Base-by-base conservation (phyloP, 2,797 vertebrate species). In the Poeciliopsis paucimaculata region DNA sequence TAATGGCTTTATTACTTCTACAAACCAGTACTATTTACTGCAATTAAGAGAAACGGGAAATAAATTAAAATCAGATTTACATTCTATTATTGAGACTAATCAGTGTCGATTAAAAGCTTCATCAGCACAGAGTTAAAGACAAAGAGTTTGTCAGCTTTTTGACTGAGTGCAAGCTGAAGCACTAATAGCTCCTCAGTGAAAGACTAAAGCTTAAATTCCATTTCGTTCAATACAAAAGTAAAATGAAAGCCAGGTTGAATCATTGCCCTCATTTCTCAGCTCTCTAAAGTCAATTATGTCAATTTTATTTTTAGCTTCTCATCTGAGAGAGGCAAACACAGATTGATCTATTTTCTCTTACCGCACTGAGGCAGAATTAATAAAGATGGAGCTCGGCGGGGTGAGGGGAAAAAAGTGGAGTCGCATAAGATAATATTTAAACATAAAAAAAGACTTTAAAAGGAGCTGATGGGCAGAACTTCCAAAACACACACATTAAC, bases 101-200 rank as follows among this genome's bases (percentile, higher is more conserved):
- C 41, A 45, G 41, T 28, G 68, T 45, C 26, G n/a, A 45, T 71
- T 71, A 45, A 46, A 45, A 45, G 68, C 68, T 16, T 71, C 41
- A 89, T 84, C 79, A 78, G 43, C 53, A 78, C 71, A 75, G 77
- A 81, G 80, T 49, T 72, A 72, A 28, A 77, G 45, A 87, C 79
- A 77, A 78, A 78, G 74, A 72, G 51, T 62, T 70, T 51, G n/a
- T 39, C 76, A 72, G 77, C 13, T n/a, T 77, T 85, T 47, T 71
- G 75, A 83, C 28, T 60, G 74, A 72, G 79, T 85, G 77, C 55
- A 77, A 75, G 86, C 77, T 72, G 74, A 72, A 62, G 73, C 55
- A 71, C 68, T 85, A 82, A 89, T 76, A 80, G 79, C 31, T 85
- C 76, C 76, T 86, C 55, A 78, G 70, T 86, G 82, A 80, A 75